These are phyloP conservation scores for Apodemia mormo DNA, from an alignment of 2,888 invertebrate genomes.

Conservation along the genomic window DNA sequence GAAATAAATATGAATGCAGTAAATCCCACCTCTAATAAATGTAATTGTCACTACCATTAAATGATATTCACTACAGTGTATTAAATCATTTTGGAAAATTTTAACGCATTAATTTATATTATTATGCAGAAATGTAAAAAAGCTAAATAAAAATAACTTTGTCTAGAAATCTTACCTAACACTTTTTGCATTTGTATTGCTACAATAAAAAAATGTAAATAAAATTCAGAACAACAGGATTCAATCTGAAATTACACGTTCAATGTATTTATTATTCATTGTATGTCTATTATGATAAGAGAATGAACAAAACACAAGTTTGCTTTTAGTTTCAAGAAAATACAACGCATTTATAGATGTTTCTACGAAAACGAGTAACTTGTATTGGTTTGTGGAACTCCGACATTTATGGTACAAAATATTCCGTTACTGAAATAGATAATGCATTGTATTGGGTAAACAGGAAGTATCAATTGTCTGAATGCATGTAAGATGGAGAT, in stretches of 20 bases:
- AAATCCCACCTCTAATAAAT: no score
- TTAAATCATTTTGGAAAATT: no score
- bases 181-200: neutral
- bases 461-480: conserved; percentile 20
- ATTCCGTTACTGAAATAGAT: conserved; percentile 24
- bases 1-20: no score
- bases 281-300: conserved; percentile 12
- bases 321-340: conserved; percentile 21
- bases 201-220: neutral
- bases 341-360: conserved; percentile 22
- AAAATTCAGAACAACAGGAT: conserved; percentile 6
- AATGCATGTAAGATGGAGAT: conserved; percentile 20
- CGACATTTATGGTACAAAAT: conserved; percentile 13
- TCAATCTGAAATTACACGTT: neutral
- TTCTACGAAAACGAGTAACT: conserved; percentile 21
- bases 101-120: no score
- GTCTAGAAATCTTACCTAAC: neutral
- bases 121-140: neutral
- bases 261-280: conserved; percentile 10
- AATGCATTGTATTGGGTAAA: conserved; percentile 16
- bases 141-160: neutral
- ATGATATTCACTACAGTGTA: no score
- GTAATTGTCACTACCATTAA: no score
- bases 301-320: conserved; percentile 17
- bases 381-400: conserved; percentile 19